These are phyloP conservation scores for Villa cingulata DNA, from an alignment of 2,888 invertebrate species.

Conservation along the genomic window DNA sequence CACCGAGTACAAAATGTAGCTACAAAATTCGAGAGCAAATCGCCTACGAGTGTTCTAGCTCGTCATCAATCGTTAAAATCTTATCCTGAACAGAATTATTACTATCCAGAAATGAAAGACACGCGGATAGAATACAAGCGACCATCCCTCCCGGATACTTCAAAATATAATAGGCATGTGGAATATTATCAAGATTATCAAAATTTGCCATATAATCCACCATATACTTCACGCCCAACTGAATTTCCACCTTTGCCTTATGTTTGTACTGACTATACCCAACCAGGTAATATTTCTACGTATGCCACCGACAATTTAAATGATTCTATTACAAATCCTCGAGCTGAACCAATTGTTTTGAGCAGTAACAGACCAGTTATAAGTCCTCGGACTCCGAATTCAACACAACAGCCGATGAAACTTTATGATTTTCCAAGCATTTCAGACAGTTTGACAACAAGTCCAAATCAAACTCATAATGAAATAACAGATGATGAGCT, in stretches of 20 bases:
- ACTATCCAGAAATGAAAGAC: conserved; percentile 17
- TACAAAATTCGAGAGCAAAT: conserved; percentile 41
- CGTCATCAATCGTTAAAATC: conserved; percentile 28
- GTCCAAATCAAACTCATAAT: conserved; percentile 15
- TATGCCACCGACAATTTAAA: conserved; percentile 26
- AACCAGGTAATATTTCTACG: conserved; percentile 31
- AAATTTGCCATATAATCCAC: conserved; percentile 1
- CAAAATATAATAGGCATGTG: conserved; percentile 36
- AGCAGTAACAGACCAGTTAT: conserved; percentile 28
- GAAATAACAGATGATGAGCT: conserved; percentile 26
- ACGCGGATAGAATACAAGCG: conserved; percentile 17
- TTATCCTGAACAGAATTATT: conserved; percentile 15
- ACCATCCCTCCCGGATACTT: conserved; percentile 26
- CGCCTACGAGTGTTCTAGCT: conserved; percentile 19
- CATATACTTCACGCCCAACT: not conserved
- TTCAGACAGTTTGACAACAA: conserved; percentile 6
- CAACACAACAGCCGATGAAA: conserved; percentile 11
- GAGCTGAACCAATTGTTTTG: conserved; percentile 29
- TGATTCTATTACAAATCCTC: conserved; percentile 30
- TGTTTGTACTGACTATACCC: conserved; percentile 40
- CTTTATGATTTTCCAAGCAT: conserved; percentile 16
- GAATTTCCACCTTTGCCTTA: conserved; percentile 25
- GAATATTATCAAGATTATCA: conserved; percentile 22
- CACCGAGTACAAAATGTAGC: conserved; percentile 41
- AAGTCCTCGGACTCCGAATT: conserved; percentile 18